These are phyloP conservation scores for Leptopilina drosophilae DNA, from an alignment of 2,888 invertebrate species.

Conservation along the genomic window DNA sequence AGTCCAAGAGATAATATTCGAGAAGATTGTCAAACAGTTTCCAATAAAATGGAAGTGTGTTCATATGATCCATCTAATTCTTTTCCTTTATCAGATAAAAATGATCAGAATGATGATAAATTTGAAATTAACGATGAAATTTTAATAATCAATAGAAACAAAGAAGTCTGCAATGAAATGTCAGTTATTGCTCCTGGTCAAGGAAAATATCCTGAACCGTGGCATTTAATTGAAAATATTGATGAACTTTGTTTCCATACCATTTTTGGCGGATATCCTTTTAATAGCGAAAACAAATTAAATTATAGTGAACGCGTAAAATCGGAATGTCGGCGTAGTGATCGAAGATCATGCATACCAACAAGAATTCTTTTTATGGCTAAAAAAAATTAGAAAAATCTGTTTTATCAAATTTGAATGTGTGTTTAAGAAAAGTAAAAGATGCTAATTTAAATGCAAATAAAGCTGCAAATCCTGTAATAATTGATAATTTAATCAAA, in stretches of 20 bases:
- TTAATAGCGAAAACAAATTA: slow-evolving; percentile 38
- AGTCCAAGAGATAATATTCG: no score
- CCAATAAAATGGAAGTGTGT: background rate
- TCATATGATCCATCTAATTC: background rate
- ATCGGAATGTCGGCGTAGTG: slow-evolving; percentile 46
- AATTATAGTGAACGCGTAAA: slow-evolving; percentile 34
- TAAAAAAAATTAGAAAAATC: no score
- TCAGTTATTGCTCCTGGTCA: slow-evolving; percentile 59
- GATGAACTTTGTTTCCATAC: slow-evolving; percentile 61
- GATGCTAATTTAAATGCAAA: no score
- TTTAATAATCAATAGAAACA: slow-evolving; percentile 53
- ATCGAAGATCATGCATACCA: no score
- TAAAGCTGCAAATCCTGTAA: no score
- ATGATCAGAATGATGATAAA: no score
- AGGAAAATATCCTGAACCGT: slow-evolving; percentile 57
- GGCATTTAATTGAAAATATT: slow-evolving; percentile 55
- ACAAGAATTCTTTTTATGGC: no score
- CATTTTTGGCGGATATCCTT: slow-evolving; percentile 51
- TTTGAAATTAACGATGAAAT: slow-evolving; percentile 52
- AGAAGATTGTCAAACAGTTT: no score
- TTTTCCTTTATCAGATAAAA: no score
- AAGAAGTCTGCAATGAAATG: slow-evolving; percentile 46
- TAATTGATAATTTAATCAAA: no score
- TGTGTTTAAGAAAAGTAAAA: no score
- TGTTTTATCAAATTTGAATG: no score